Evolutionary conservation across 2,797 vertebrate species (phyloP).

Genomic region (Allobates femoralis): DNA sequence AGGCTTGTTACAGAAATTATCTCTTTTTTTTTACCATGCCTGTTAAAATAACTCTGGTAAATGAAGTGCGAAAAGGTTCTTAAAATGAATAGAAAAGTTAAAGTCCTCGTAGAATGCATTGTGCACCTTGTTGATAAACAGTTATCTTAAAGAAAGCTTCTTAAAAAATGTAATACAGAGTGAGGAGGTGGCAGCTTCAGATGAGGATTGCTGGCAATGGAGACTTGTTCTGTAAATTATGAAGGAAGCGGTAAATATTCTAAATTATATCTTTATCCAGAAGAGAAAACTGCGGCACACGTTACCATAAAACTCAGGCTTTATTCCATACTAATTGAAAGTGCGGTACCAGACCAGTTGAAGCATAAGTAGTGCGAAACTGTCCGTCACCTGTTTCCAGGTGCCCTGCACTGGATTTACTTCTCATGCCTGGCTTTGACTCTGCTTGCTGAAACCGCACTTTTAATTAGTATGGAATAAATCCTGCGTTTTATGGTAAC

Average conservation of each 20-base stretch:
- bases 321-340: no score
- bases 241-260: not conserved
- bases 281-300: no score
- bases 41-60: slow-evolving; percentile 13
- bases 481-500: no score
- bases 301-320: no score
- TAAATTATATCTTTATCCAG: no score
- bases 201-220: not conserved
- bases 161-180: not conserved
- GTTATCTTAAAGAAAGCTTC: slow-evolving; percentile 16
- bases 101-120: slow-evolving; percentile 22
- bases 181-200: not conserved
- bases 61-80: slow-evolving; percentile 18
- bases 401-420: no score
- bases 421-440: no score
- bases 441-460: no score
- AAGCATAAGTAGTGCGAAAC: no score
- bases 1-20: slow-evolving; percentile 28
- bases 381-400: no score
- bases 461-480: no score
- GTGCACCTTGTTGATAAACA: slow-evolving; percentile 21
- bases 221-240: not conserved
- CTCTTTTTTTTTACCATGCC: slow-evolving; percentile 23
- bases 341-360: no score
- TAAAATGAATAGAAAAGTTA: slow-evolving; percentile 38